phyloP scores from a whole-genome alignment of 2,797 vertebrate species.

The Argentina silus region DNA sequence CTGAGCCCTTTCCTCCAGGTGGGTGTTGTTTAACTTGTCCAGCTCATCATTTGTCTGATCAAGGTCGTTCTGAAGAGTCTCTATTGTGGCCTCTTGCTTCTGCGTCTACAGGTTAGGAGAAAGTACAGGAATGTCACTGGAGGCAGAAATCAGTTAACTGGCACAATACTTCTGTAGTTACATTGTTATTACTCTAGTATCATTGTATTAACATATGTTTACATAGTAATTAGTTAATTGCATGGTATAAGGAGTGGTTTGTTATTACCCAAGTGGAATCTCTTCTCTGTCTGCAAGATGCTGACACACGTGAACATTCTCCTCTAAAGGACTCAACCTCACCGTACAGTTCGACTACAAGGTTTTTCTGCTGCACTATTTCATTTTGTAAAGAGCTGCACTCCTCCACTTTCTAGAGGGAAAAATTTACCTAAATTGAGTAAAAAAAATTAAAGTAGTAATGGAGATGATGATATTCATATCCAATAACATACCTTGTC shows the following conservation, averaged over 20 bases:
- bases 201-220: too few species aligned
- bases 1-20: conserved; percentile 87
- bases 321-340: conserved; percentile 71
- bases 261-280: too few species aligned
- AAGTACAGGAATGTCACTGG: conserved; percentile 16
- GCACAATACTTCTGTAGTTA: too few species aligned
- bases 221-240: too few species aligned
- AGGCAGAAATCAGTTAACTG: neutral
- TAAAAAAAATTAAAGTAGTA: neutral
- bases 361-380: conserved; percentile 56
- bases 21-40: conserved; percentile 85
- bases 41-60: conserved; percentile 91
- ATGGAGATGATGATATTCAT: neutral
- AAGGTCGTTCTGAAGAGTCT: conserved; percentile 82
- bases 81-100: conserved; percentile 82
- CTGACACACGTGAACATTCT: conserved; percentile 57
- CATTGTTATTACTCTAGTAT: too few species aligned
- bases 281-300: conserved; percentile 71
- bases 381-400: conserved; percentile 60
- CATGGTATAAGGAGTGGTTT: too few species aligned
- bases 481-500: conserved; percentile 80
- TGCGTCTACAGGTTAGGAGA: conserved; percentile 73
- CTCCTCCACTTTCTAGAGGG: conserved; percentile 66
- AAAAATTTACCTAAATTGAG: neutral
- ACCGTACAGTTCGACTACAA: conserved; percentile 55